Evolutionary conservation across 1,140 invertebrate species (phyloP).

Genomic region (Drosophila kanapiae): DNA sequence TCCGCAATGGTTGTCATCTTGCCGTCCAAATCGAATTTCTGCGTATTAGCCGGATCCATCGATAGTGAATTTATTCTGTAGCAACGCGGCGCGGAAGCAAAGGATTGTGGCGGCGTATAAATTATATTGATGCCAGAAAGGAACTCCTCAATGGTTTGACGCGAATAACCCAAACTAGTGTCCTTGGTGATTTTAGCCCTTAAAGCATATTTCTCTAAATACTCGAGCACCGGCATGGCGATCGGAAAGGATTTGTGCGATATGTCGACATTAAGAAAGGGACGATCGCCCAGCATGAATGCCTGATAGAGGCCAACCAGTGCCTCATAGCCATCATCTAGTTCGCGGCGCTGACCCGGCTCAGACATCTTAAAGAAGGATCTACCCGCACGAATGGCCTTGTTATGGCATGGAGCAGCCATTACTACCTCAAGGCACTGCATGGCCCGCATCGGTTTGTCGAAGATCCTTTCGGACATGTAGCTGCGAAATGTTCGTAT

Average conservation of each 20-base stretch:
- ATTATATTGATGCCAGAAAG: constrained; percentile 63
- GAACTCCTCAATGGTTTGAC: constrained; percentile 21
- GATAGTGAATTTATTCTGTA: constrained; percentile 87
- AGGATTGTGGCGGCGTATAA: constrained; percentile 62
- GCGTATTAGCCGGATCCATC: constrained; percentile 49
- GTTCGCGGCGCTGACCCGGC: constrained; percentile 41
- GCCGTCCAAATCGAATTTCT: constrained; percentile 81
- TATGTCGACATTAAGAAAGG: constrained; percentile 91
- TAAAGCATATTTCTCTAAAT: constrained; percentile 52
- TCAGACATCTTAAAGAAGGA: constrained; percentile 84
- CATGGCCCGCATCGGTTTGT: constrained; percentile 88
- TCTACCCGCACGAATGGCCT: constrained; percentile 86
- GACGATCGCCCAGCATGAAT: constrained; percentile 89
- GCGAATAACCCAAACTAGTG: constrained; percentile 4
- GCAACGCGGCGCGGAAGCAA: constrained; percentile 58
- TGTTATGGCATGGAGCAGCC: constrained; percentile 79
- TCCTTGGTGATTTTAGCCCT: not conserved
- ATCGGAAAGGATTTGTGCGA: constrained; percentile 89
- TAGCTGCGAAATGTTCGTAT: constrained; percentile 46
- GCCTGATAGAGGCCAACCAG: constrained; percentile 91
- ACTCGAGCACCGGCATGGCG: constrained; percentile 85
- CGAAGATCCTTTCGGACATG: constrained; percentile 73
- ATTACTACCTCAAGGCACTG: constrained; percentile 94
- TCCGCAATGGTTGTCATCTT: constrained; percentile 83
- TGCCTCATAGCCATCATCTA: constrained; percentile 89